These are phyloP conservation scores for Drusus annulatus DNA, from an alignment of 1,140 invertebrate genomes.

Conservation along the genomic window DNA sequence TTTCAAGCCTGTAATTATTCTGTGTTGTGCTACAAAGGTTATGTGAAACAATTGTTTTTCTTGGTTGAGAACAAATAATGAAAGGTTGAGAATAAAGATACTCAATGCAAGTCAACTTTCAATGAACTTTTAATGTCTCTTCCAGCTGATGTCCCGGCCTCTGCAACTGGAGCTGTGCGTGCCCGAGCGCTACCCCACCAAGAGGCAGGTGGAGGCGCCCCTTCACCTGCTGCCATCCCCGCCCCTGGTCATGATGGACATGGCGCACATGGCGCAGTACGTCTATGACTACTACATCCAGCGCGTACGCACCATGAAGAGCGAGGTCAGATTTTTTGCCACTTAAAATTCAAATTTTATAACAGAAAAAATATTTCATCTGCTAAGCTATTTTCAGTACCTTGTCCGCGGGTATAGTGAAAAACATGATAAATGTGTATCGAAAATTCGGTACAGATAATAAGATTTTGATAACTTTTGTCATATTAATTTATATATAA, in stretches of 20 bases:
- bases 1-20: no score
- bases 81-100: no score
- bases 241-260: conserved; percentile 81
- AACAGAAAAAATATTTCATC: no score
- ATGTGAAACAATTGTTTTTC: no score
- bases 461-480: no score
- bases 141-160: conserved; percentile 77
- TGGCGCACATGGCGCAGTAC: conserved; percentile 94
- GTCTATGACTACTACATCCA: conserved; percentile 92
- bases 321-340: conserved; percentile 58
- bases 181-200: conserved; percentile 84
- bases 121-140: background rate
- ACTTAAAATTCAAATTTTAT: no score
- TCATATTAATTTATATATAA: no score
- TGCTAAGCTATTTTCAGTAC: background rate
- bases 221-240: conserved; percentile 54
- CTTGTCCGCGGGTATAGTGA: background rate
- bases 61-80: no score
- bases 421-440: background rate
- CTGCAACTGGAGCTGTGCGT: conserved; percentile 83
- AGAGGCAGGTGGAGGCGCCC: conserved; percentile 69
- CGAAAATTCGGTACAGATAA: background rate
- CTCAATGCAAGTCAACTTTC: no score
- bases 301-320: conserved; percentile 79
- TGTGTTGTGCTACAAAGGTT: no score